Evolutionary conservation across 2,888 invertebrate species (phyloP).

Genomic region (Branchinecta sandiegonensis): DNA sequence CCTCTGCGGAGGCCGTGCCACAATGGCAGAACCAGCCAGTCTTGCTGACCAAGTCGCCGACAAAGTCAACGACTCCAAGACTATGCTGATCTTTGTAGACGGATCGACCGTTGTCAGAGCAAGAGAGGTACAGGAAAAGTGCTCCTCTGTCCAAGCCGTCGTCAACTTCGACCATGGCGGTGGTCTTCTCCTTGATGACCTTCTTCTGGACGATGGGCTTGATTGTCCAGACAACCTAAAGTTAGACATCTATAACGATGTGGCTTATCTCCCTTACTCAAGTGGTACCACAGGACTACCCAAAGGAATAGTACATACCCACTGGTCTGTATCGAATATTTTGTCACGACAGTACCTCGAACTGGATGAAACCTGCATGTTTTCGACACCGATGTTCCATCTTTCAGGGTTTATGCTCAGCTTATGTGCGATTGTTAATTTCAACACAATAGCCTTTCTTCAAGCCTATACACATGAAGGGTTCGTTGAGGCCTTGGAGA

Average conservation of each 20-base stretch:
- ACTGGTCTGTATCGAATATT: background rate
- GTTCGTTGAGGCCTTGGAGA: background rate
- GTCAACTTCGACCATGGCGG: too few relatives aligned
- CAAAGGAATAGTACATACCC: conserved; percentile 14
- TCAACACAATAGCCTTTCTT: background rate
- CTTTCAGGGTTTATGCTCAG: background rate
- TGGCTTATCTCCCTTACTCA: conserved; percentile 6
- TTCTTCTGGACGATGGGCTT: background rate
- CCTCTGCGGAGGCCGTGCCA: background rate
- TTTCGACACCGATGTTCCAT: conserved; percentile 9
- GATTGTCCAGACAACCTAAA: background rate
- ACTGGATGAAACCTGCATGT: background rate
- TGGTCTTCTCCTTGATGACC: background rate
- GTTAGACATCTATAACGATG: background rate
- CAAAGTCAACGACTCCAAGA: background rate
- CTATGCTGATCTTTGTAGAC: background rate
- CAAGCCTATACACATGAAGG: background rate
- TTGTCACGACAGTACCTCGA: background rate
- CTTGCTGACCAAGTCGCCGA: background rate
- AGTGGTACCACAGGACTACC: conserved; percentile 13
- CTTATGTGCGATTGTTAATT: background rate
- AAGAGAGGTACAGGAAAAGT: background rate
- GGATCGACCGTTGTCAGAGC: background rate
- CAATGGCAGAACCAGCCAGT: background rate
- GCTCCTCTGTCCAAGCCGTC: background rate